Evolutionary conservation across 2,888 invertebrate species (phyloP), one percentile per base, ranked within the genome.

Genomic region (Polydrusus cervinus): DNA sequence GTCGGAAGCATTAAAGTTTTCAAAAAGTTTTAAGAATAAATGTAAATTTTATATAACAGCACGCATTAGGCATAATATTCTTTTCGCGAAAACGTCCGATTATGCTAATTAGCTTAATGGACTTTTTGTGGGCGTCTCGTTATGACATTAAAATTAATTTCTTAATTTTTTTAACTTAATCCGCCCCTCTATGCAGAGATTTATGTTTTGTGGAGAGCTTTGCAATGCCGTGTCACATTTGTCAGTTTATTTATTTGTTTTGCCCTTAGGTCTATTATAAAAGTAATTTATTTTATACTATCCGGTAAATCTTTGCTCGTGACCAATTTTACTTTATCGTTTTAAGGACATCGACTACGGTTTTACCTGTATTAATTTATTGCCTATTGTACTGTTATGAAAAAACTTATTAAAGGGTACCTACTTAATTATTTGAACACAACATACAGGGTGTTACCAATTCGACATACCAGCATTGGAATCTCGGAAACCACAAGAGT

Each of bases 61-160:
- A 30, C 38, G 57, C 57, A 60, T 60, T 60, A 40, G 38, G 57
- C 38, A 60, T 38, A 38, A 60, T 38, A 34, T 60, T 60, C 16
- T 60, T 60, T 38, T 38, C 18, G 18, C 38, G n/a, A 60, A 38
- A 16, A 38, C 57, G 73, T 61, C 62, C 47, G 60, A 73, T 68
- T 73, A 68, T 73, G 67, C 73, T 53, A 67, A 66, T 66, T 55
- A 57, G 40, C 47, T 72, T 66, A 66, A 72, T 72, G 66, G 66
- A 53, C 57, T 66, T 13, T 65, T 60, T 57, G 66, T 65, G 57
- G 66, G 57, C 18, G 38, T 43, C 30, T 34, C 20, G 43, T 72
- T 66, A 47, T 57, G 30, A 20, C 47, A 40, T 65, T 57, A 66
- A 72, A 72, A 57, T 47, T 18, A 38, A 60, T 38, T 40, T 60